phyloP scores from a whole-genome alignment of 2,888 invertebrate genomes.

The Drosophila prolongata region DNA sequence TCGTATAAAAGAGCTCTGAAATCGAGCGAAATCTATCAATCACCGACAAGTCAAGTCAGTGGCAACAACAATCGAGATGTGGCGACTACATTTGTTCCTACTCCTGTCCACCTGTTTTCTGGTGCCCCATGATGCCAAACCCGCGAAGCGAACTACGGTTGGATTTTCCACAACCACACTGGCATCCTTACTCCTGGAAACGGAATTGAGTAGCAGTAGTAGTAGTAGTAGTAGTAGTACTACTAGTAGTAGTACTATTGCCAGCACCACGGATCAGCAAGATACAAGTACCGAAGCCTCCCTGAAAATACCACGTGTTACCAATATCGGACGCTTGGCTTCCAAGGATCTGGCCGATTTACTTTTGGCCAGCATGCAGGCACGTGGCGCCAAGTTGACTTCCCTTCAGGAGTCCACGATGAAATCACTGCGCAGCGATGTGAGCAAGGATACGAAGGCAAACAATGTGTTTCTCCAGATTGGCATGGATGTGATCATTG shows the following conservation, averaged over 20 bases:
- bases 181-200: constrained; percentile 18
- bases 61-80: constrained; percentile 47
- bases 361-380: constrained; percentile 68
- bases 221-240: no score
- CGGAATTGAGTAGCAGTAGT: neutral
- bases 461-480: constrained; percentile 48
- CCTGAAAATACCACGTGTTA: constrained; percentile 6
- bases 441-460: constrained; percentile 28
- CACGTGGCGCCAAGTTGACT: constrained; percentile 47
- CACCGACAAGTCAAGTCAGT: constrained; percentile 4
- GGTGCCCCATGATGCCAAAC: constrained; percentile 65
- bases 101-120: constrained; percentile 68
- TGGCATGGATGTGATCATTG: constrained; percentile 68
- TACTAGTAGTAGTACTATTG: no score
- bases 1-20: constrained; percentile 30
- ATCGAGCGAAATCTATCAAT: constrained; percentile 36
- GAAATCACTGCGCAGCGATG: constrained; percentile 44
- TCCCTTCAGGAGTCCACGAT: constrained; percentile 47
- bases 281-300: neutral
- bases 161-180: constrained; percentile 5
- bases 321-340: constrained; percentile 55
- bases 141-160: constrained; percentile 21
- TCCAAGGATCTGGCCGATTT: constrained; percentile 69
- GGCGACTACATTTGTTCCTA: constrained; percentile 69
- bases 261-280: constrained; percentile 3